Evolutionary conservation across 2,888 invertebrate genomes (phyloP).

Genomic region (Lysandra coridon): DNA sequence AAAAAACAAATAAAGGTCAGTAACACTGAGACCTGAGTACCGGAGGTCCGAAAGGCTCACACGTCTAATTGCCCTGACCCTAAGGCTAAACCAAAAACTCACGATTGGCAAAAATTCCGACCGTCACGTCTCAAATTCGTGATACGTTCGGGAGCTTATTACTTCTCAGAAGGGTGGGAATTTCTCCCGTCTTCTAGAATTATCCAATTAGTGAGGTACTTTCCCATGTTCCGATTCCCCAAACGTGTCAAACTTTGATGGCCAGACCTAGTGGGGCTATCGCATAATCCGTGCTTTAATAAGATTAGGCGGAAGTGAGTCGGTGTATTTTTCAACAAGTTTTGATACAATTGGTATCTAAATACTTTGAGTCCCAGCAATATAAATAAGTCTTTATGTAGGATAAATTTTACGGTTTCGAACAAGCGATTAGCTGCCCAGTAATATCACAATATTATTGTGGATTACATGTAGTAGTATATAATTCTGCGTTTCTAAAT

Average conservation of each 20-base stretch:
- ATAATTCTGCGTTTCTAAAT: too few relatives aligned
- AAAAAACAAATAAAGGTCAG: conserved; percentile 25
- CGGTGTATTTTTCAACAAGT: not conserved
- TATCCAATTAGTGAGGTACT: conserved; percentile 19
- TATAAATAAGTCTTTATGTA: too few relatives aligned
- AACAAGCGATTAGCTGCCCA: too few relatives aligned
- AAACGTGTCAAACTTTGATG: not conserved
- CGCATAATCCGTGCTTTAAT: not conserved
- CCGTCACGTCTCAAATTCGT: conserved; percentile 48
- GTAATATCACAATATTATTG: too few relatives aligned
- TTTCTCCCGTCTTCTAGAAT: conserved; percentile 16
- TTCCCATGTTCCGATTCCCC: not conserved
- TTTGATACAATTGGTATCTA: too few relatives aligned
- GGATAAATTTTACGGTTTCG: too few relatives aligned
- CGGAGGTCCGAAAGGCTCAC: conserved; percentile 35
- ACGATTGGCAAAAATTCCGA: conserved; percentile 43
- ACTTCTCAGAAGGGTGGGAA: conserved; percentile 28
- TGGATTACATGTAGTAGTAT: too few relatives aligned
- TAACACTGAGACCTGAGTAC: not conserved
- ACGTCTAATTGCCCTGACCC: conserved; percentile 40
- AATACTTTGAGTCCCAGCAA: too few relatives aligned
- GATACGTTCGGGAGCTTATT: conserved; percentile 42
- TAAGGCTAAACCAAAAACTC: conserved; percentile 39
- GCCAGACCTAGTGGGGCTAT: not conserved
- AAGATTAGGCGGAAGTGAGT: not conserved